These are phyloP conservation scores for Phataginus tetradactyla DNA, from an alignment of 2,797 vertebrate species.

Conservation along the genomic window DNA sequence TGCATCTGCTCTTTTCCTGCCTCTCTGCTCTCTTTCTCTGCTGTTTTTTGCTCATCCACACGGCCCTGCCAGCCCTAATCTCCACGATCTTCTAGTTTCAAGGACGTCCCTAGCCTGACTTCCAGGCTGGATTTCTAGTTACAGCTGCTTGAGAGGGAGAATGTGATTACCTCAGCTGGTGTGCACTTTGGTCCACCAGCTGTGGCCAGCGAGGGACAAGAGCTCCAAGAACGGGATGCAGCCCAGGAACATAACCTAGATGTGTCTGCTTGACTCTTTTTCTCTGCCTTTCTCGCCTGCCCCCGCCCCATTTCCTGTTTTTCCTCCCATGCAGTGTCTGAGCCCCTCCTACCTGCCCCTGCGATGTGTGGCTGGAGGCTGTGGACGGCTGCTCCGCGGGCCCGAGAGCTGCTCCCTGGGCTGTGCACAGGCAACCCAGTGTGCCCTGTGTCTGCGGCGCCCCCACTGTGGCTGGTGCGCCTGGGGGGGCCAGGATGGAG, in stretches of 20 bases:
- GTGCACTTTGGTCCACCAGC: not conserved
- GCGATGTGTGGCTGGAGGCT: constrained; percentile 94
- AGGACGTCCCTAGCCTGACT: not conserved
- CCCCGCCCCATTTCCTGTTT: not conserved
- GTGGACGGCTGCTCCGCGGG: constrained; percentile 92
- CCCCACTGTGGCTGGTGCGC: constrained; percentile 97
- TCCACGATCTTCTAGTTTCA: not conserved
- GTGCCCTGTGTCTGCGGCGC: constrained; percentile 92
- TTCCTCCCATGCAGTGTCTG: constrained; percentile 89
- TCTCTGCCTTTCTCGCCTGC: not conserved
- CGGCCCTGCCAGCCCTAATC: not conserved
- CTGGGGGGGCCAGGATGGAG: constrained; percentile 89
- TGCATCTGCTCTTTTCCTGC: not conserved
- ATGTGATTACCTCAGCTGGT: not conserved
- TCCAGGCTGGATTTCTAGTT: not conserved
- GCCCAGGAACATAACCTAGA: not conserved
- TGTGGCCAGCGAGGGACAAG: not conserved
- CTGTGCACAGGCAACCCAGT: constrained; percentile 93
- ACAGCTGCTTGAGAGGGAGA: not conserved
- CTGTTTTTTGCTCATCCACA: not conserved
- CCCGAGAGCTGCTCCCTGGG: constrained; percentile 93
- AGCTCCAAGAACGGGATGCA: not conserved
- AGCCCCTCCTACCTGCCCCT: constrained; percentile 94
- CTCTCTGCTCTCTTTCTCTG: not conserved
- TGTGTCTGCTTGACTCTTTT: not conserved